phyloP scores from a whole-genome alignment of 2,797 vertebrate genomes.

The Onychomys torridus region DNA sequence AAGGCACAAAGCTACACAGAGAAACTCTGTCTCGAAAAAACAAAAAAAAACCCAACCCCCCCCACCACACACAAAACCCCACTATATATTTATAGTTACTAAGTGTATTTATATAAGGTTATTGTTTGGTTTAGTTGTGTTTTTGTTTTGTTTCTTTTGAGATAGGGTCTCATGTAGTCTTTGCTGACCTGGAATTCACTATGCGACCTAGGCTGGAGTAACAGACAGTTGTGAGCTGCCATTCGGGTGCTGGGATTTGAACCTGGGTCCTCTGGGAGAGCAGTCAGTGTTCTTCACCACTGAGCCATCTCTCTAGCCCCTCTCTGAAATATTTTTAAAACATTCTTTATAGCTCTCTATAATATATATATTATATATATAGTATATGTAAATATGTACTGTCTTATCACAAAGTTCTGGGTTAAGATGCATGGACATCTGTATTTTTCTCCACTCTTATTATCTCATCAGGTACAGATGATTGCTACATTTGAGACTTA shows the following conservation, averaged over 20 bases:
- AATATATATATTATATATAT: neutral
- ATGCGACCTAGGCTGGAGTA: neutral
- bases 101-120: conserved; percentile 11
- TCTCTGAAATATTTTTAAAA: neutral
- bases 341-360: neutral
- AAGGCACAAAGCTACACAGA: too few species aligned
- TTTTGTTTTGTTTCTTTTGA: neutral
- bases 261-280: too few species aligned
- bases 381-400: neutral
- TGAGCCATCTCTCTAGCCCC: too few species aligned
- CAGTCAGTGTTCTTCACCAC: too few species aligned
- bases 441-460: neutral
- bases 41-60: too few species aligned
- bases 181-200: neutral
- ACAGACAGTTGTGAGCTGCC: too few species aligned
- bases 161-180: neutral
- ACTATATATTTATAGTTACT: conserved; percentile 9
- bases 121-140: neutral
- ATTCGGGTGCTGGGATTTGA: too few species aligned
- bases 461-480: neutral
- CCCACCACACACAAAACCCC: too few species aligned
- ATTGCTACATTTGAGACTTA: neutral
- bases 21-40: too few species aligned
- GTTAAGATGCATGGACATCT: neutral
- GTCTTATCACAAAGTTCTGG: neutral